Evolutionary conservation across 1,140 invertebrate species (phyloP), one percentile per base, ranked within the genome.

Genomic region (Dendroctonus ponderosae): DNA sequence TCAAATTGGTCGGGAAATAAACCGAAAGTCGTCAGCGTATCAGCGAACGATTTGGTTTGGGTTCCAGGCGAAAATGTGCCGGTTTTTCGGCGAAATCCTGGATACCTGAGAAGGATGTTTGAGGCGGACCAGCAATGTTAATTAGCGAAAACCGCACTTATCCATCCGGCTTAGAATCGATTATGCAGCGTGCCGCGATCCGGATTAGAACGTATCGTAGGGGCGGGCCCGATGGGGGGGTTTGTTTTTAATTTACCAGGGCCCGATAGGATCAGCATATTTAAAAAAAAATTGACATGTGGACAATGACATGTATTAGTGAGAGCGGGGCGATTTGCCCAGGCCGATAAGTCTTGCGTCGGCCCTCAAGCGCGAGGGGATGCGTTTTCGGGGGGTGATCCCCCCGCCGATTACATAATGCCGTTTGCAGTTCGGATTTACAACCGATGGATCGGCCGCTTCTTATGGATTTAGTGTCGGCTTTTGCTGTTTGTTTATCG

Each of bases 361-460:
- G 48, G 64, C 67, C 63, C 53, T 62, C 56, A 67, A 67, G 68
- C 46, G 40, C 43, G 41, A 8, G 57, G 57, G 46, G 41, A 59
- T 38, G 44, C 14, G 53, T 6, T 14, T 49, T 53, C 26, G 52
- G 38, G 15, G 70, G 71, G 66, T 66, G 68, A 70, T 69, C 63
- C 68, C 69, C 69, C 70, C 70, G 64, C 72, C 74, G 74, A 75
- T 75, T 75, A 75, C 72, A 74, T 67, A 73, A 68, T 62, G 26
- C 66, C 66, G 74, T 75, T 75, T 75, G 72, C 74, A 68, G 67
- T 75, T 64, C 67, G 74, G 74, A 75, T 75, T 75, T 75, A 74
- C 72, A 75, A 70, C 70, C 67, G 65, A 62, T 54, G 38, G 9
- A 70, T 68, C 67, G 66, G 62, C 56, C 67, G 71, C 63, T 73